Percentiles rank a stretch among this genome's conserved stretches.
phyloP scores from a whole-genome alignment of 2,113 vertebrate species.

The Scatophagus argus region DNA sequence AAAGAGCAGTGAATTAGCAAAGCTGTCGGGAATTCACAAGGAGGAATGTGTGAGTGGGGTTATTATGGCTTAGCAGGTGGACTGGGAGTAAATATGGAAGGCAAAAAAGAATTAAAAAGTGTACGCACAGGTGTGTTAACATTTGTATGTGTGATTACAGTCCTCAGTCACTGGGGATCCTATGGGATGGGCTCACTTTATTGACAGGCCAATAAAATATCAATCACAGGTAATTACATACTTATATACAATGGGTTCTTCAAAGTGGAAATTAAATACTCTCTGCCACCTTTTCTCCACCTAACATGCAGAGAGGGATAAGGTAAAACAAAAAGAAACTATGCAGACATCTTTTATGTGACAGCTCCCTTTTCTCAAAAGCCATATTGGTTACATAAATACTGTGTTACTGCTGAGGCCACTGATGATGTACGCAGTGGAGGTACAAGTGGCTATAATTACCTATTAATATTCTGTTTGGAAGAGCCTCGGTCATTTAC shows the following conservation, averaged over 20 bases:
- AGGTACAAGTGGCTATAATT: constrained; percentile 51
- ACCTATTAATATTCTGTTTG: constrained; percentile 70
- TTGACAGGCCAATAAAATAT: constrained; percentile 57
- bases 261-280: background rate
- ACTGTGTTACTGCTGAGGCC: constrained; percentile 6
- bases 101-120: background rate
- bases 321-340: constrained; percentile 5
- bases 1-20: constrained; percentile 42
- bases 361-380: constrained; percentile 16
- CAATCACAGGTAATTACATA: constrained; percentile 52
- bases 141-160: constrained; percentile 1
- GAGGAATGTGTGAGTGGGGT: background rate
- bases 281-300: background rate
- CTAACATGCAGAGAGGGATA: background rate
- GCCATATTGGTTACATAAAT: constrained; percentile 27
- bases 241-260: constrained; percentile 27
- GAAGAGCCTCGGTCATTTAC: constrained; percentile 39
- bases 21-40: constrained; percentile 10
- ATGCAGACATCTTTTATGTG: constrained; percentile 8
- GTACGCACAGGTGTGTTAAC: constrained; percentile 11
- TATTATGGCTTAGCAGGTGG: constrained; percentile 10
- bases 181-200: constrained; percentile 26
- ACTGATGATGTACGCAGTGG: constrained; percentile 36
- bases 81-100: constrained; percentile 14
- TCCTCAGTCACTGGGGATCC: constrained; percentile 22